Percentiles rank a stretch among this genome's conserved stretches.
Conservation (phyloP, 2,797 vertebrate species). For the Poeciliopsis gracilis region DNA sequence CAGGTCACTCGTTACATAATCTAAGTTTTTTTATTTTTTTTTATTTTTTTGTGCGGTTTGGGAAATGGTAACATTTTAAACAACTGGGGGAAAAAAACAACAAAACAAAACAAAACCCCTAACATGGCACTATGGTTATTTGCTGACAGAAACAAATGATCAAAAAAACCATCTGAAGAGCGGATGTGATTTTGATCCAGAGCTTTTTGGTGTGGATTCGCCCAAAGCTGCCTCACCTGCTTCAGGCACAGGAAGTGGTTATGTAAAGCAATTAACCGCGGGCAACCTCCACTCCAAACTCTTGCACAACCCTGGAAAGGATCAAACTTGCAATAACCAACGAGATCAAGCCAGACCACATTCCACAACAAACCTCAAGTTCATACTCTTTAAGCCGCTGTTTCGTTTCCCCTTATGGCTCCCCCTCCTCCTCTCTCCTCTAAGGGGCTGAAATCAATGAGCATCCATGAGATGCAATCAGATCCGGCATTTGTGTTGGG, state of each 20-base stretch:
- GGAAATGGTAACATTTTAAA: not conserved
- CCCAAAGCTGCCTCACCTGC: not conserved
- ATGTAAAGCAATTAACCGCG: not conserved
- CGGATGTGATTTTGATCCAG: not conserved
- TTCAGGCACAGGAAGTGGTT: conserved; percentile 5
- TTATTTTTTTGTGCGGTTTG: not conserved
- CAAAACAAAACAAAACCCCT: no score
- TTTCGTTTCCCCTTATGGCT: conserved; percentile 16
- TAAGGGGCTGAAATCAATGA: conserved; percentile 53
- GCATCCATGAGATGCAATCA: conserved; percentile 65
- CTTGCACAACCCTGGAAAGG: not conserved
- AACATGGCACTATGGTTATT: not conserved
- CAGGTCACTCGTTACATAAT: not conserved
- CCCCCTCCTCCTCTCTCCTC: conserved; percentile 7
- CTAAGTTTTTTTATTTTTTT: no score
- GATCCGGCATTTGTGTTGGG: conserved; percentile 57
- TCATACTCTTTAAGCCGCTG: conserved; percentile 39
- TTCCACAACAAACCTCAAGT: conserved; percentile 28
- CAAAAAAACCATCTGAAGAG: not conserved
- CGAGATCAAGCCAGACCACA: conserved; percentile 15
- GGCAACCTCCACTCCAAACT: not conserved
- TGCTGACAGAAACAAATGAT: not conserved
- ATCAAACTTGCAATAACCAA: conserved; percentile 11
- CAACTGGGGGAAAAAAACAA: not conserved
- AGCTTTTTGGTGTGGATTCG: not conserved